A percentile compares a stretch with the other conserved stretches of the same genome.
phyloP scores from a whole-genome alignment of 2,113 vertebrate genomes.

The Pogonocichla stellata region DNA sequence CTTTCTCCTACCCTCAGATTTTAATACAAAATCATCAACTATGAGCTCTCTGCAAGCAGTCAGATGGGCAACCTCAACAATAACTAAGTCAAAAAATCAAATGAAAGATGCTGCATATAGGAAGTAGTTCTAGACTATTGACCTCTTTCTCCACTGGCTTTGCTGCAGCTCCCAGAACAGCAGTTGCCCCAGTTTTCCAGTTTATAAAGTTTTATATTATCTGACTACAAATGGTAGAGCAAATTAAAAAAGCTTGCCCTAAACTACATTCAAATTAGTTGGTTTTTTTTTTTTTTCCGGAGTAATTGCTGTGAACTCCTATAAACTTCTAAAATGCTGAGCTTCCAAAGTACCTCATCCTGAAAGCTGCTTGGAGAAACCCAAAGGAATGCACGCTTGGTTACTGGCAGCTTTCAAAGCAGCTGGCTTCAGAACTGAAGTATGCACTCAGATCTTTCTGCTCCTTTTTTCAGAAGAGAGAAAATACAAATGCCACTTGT shows the following conservation, averaged over 20 bases:
- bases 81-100: neutral
- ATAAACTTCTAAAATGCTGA: neutral
- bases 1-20: neutral
- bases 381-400: neutral
- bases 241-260: neutral
- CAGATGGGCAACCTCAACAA: neutral
- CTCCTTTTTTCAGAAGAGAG: conserved; percentile 87
- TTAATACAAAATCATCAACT: neutral
- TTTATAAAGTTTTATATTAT: conserved; percentile 17
- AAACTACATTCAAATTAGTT: neutral
- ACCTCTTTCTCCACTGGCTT: neutral
- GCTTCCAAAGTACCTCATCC: neutral
- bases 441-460: neutral
- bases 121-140: neutral
- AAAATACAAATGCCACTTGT: conserved; percentile 99
- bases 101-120: neutral
- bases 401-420: neutral
- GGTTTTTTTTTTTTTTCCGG: neutral
- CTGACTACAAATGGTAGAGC: neutral
- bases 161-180: neutral
- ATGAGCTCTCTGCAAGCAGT: neutral
- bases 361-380: neutral
- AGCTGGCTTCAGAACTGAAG: neutral
- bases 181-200: neutral
- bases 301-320: neutral